These are phyloP conservation scores for Marisa cornuarietis DNA, from an alignment of 1,140 invertebrate species.

Conservation along the genomic window DNA sequence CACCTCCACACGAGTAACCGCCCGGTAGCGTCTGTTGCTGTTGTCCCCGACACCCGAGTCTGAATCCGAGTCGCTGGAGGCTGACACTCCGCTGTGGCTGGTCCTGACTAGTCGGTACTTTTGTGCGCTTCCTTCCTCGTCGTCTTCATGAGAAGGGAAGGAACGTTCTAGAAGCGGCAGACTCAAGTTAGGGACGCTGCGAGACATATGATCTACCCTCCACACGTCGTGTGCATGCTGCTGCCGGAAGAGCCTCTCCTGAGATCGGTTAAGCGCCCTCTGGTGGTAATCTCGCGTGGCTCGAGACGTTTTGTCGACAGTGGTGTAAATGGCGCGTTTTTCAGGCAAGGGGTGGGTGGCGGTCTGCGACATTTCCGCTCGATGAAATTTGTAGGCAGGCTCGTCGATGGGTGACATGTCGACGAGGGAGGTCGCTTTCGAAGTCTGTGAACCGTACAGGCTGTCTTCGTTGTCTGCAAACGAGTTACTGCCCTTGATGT, in stretches of 20 bases:
- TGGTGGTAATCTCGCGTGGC: conserved; percentile 16
- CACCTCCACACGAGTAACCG: conserved; percentile 13
- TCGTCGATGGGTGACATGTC: conserved; percentile 20
- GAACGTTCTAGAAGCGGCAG: neutral
- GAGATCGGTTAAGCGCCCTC: conserved; percentile 9
- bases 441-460: conserved; percentile 27
- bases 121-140: neutral
- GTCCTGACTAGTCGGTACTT: conserved; percentile 3
- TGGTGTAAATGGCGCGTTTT: neutral
- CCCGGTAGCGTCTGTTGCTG: conserved; percentile 10
- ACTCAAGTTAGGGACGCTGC: conserved; percentile 18
- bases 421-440: conserved; percentile 19
- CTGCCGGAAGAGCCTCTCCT: neutral
- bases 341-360: neutral
- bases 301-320: neutral
- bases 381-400: conserved; percentile 16
- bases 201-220: neutral
- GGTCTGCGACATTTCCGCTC: neutral
- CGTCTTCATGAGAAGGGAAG: neutral
- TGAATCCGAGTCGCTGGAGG: conserved; percentile 12
- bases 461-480: conserved; percentile 22
- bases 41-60: conserved; percentile 15
- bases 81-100: neutral
- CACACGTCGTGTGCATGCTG: neutral
- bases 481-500: neutral